Percentiles rank a stretch among this genome's conserved stretches.
Evolutionary conservation across 2,888 invertebrate species (phyloP).

Genomic region (Barypeithes pellucidus): DNA sequence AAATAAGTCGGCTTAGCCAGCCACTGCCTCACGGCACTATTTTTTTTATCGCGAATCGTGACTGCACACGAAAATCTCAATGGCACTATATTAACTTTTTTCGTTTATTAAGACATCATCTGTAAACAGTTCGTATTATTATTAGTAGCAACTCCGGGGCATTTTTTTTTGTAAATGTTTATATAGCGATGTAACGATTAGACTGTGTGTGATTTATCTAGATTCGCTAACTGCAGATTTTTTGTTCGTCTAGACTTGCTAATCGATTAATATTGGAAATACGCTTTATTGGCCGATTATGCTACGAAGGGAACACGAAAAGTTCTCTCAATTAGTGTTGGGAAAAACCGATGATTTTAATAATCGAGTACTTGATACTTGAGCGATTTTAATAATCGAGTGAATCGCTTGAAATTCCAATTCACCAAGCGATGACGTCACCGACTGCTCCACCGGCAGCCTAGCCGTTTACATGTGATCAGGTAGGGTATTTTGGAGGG

Average conservation of each 20-base stretch:
- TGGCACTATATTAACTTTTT: slow-evolving; percentile 51
- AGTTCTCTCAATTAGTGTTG: no score
- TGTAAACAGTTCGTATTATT: slow-evolving; percentile 48
- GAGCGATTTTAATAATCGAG: no score
- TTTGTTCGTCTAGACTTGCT: slow-evolving; percentile 1
- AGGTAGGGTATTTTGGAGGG: no score
- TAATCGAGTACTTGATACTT: no score
- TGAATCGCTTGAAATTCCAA: no score
- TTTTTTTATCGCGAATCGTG: slow-evolving; percentile 46
- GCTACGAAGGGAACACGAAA: no score
- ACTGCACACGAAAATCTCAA: slow-evolving; percentile 49
- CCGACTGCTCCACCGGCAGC: no score
- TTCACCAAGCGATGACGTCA: no score
- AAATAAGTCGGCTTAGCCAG: slow-evolving; percentile 33
- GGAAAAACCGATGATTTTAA: no score
- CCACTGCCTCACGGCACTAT: slow-evolving; percentile 34
- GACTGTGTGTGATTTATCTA: background rate
- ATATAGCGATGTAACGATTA: slow-evolving; percentile 1
- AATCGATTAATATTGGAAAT: background rate
- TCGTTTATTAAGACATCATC: slow-evolving; percentile 51
- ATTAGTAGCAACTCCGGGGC: slow-evolving; percentile 32
- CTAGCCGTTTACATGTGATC: no score
- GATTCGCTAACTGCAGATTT: background rate
- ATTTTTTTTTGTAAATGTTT: slow-evolving; percentile 24
- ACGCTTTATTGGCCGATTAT: no score